phyloP scores from a whole-genome alignment of 2,113 vertebrate genomes.

The Zapus hudsonius region DNA sequence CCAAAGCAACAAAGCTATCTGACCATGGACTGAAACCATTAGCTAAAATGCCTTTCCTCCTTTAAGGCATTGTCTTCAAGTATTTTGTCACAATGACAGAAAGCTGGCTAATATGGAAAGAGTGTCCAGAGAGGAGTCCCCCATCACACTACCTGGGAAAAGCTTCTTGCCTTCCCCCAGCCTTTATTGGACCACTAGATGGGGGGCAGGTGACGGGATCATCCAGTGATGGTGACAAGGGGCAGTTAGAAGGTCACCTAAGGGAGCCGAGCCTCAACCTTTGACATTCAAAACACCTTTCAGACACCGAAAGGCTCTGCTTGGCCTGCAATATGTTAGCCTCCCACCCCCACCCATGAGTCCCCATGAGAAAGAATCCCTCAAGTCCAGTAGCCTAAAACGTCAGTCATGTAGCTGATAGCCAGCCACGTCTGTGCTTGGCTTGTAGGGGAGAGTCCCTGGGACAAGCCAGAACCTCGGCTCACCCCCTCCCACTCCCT shows the following conservation, averaged over 20 bases:
- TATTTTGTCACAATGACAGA: neutral
- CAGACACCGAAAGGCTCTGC: neutral
- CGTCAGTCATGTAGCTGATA: neutral
- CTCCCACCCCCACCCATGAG: fast-evolving
- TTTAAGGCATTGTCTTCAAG: too few relatives aligned
- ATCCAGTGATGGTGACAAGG: neutral
- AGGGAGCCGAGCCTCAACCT: neutral
- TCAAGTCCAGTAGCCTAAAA: neutral
- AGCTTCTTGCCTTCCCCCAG: neutral
- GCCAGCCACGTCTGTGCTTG: fast-evolving
- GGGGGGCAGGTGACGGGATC: neutral
- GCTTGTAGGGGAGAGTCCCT: neutral
- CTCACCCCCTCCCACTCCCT: neutral
- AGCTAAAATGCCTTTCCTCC: too few relatives aligned
- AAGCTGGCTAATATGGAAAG: neutral
- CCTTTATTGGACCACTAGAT: neutral
- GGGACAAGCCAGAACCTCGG: neutral
- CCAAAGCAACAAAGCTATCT: too few relatives aligned
- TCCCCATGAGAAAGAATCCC: neutral
- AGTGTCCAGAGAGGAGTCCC: neutral
- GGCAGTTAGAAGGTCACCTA: neutral
- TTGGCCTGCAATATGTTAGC: neutral
- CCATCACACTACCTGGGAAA: neutral
- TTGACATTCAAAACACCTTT: too few relatives aligned
- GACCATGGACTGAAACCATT: too few relatives aligned